Base-by-base conservation (phyloP, 2,888 invertebrate species). In the Polydrusus tereticollis region DNA sequence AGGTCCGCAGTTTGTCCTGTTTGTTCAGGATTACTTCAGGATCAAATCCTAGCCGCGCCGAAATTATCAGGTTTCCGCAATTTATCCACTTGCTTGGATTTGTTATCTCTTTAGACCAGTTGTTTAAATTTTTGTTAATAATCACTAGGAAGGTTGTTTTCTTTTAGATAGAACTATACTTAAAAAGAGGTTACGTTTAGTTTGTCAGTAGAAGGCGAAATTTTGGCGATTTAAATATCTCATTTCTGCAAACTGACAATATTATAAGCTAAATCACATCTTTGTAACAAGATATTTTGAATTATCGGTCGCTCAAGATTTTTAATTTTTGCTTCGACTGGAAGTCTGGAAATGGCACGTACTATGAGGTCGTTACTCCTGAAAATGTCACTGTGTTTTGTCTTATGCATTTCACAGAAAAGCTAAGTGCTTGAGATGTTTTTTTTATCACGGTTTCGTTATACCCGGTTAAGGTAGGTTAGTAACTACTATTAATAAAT, bases 61-160 rank as follows among this genome's bases (percentile, higher is more conserved):
- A 63, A 68, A 68, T 26, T 68, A 68, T 72, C 72, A 72, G 63
- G 72, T 72, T 72, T 72, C 63, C 50, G 72, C 72, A 29, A 68
- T 72, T 68, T 68, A 16, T 33, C 50, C 23, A 14, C 23, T 26
- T 16, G 18, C 2, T 26, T 58, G 57, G 23, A 33, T n/a, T 47
- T 12, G 58, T 70, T 70, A 70, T 70, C 70, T 70, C n/a, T 59
- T n/a, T 58, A 20, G 41, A 18, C 8, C 70, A 59, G 62, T 26
- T 41, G 62, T 45, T 62, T 62, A 18, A 29, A 16, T 45, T 26
- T 47, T 60, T 60, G 6, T 12, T 38, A 14, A 21, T 38, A 38
- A 58, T 41, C 23, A 21, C 5, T 50, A 14, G 2, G 12, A 47
- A 29, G 4, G 7, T 7, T 29, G 7, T 29, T 29, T 7, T 29